phyloP scores from a whole-genome alignment of 2,888 invertebrate species.

The Tenthredo scrophulariae region DNA sequence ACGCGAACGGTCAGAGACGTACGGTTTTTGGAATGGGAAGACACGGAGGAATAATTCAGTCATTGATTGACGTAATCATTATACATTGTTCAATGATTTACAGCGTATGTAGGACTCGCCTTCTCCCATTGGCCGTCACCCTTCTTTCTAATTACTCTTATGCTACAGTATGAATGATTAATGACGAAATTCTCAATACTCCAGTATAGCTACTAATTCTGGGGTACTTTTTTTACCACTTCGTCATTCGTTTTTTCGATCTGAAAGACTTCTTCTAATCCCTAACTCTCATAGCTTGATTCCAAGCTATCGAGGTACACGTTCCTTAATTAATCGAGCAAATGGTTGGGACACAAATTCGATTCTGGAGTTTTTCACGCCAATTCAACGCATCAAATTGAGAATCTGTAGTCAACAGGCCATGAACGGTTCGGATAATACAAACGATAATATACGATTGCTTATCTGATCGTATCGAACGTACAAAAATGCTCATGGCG shows the following conservation, averaged over 20 bases:
- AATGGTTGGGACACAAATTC: background rate
- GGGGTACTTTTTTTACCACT: no score
- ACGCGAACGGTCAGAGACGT: conserved; percentile 60
- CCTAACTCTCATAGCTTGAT: background rate
- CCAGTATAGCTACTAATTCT: no score
- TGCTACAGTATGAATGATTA: background rate
- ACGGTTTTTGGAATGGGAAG: background rate
- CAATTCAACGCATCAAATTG: background rate
- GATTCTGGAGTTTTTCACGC: background rate
- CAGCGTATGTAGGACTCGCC: background rate
- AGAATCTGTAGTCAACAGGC: background rate
- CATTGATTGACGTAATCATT: conserved; percentile 51
- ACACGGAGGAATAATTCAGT: conserved; percentile 35
- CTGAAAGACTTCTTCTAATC: background rate
- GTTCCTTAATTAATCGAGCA: background rate
- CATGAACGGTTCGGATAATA: background rate
- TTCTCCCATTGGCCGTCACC: background rate
- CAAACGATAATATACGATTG: background rate
- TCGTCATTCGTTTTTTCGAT: background rate
- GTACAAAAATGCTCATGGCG: conserved; percentile 18
- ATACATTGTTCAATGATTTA: conserved; percentile 35
- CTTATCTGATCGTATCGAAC: background rate
- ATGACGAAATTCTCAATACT: background rate
- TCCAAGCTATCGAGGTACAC: background rate
- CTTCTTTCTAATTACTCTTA: background rate